Percentiles rank a stretch among this genome's conserved stretches.
Conservation (phyloP, 2,888 invertebrate species). For the Pogonocherus hispidulus region DNA sequence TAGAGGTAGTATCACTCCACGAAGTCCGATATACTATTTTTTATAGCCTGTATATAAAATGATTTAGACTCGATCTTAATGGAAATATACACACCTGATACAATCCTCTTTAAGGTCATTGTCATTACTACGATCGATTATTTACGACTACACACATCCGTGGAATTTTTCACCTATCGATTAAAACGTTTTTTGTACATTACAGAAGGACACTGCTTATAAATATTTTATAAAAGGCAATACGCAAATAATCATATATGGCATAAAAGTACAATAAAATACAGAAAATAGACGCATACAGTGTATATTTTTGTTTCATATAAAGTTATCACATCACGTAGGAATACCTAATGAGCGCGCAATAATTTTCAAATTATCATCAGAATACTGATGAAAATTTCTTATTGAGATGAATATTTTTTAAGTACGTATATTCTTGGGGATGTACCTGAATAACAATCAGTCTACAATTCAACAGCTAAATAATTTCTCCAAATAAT, state of each 20-base stretch:
- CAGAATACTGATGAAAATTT: background rate
- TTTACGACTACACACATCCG: no score
- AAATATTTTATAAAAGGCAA: constrained; percentile 19
- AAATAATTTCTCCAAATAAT: no score
- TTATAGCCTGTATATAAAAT: no score
- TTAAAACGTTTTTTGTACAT: background rate
- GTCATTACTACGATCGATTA: no score
- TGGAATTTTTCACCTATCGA: background rate
- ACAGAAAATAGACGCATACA: background rate
- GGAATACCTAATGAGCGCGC: background rate
- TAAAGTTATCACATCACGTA: background rate
- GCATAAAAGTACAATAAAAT: background rate
- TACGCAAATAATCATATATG: background rate
- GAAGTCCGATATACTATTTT: no score
- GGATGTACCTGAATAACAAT: no score
- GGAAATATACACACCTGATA: no score
- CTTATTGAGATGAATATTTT: no score
- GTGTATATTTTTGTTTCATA: background rate
- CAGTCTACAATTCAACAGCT: no score
- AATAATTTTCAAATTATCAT: background rate
- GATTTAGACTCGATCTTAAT: no score
- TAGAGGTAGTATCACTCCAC: no score
- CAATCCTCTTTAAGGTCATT: background rate
- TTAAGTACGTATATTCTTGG: no score
- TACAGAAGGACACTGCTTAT: constrained; percentile 10